A percentile compares a stretch with the other conserved stretches of the same genome.
Conservation (phyloP, 2,888 invertebrate genomes). For the Netelia fuscicornis region DNA sequence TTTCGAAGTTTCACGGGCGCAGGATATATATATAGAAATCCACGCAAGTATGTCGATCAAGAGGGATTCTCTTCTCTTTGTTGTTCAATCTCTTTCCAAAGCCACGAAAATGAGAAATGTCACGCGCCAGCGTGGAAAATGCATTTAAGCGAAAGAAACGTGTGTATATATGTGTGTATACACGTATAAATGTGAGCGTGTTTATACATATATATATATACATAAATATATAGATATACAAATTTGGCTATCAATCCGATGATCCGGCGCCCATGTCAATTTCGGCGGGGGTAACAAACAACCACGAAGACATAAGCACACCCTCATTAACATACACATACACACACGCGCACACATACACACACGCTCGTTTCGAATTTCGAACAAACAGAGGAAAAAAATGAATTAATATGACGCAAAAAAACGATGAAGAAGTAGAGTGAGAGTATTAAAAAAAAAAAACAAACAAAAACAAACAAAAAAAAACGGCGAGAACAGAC, state of each 20-base stretch:
- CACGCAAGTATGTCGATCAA: conserved; percentile 24
- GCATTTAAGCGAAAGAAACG: neutral
- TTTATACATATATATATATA: conserved; percentile 2
- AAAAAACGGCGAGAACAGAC: conserved; percentile 74
- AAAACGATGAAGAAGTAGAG: conserved; percentile 67
- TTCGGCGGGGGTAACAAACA: conserved; percentile 67
- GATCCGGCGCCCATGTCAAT: conserved; percentile 80
- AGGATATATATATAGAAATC: conserved; percentile 60
- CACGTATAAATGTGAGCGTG: neutral
- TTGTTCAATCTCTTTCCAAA: conserved; percentile 58
- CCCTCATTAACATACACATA: conserved; percentile 11
- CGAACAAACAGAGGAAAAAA: conserved; percentile 65
- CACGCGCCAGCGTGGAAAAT: conserved; percentile 46
- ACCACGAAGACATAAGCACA: conserved; percentile 42
- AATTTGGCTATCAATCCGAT: conserved; percentile 59
- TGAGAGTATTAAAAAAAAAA: conserved; percentile 68
- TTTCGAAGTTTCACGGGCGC: conserved; percentile 79
- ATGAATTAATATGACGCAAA: conserved; percentile 68
- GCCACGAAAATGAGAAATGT: conserved; percentile 49
- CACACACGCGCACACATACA: conserved; percentile 44
- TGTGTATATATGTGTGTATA: neutral
- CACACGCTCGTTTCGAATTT: conserved; percentile 71
- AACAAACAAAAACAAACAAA: conserved; percentile 65
- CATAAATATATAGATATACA: conserved; percentile 4
- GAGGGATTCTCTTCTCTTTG: conserved; percentile 47